phyloP scores from a whole-genome alignment of 2,888 invertebrate genomes.

The Panorpa germanica region DNA sequence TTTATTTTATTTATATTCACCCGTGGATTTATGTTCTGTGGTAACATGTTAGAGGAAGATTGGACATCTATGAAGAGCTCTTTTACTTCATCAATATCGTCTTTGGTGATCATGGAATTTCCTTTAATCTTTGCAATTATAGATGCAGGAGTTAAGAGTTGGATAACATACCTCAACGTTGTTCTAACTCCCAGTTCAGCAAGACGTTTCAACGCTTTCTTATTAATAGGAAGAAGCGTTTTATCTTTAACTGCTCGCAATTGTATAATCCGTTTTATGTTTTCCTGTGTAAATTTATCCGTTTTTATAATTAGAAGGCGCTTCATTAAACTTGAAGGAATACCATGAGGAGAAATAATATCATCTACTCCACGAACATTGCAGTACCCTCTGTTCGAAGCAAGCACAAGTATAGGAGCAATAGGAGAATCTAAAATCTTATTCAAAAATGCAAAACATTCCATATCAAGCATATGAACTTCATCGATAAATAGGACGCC shows the following conservation, averaged over 20 bases:
- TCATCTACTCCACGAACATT: conserved; percentile 72
- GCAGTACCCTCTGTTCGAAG: conserved; percentile 91
- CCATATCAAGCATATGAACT: conserved; percentile 98
- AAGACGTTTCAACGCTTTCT: conserved; percentile 57
- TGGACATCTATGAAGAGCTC: conserved; percentile 90
- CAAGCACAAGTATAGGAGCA: conserved; percentile 95
- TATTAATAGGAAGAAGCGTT: conserved; percentile 65
- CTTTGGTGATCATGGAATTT: conserved; percentile 49
- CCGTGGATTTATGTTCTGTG: conserved; percentile 72
- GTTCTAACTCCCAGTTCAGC: conserved; percentile 72
- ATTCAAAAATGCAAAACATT: conserved; percentile 97
- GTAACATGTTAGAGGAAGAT: conserved; percentile 81
- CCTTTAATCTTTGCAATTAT: conserved; percentile 82
- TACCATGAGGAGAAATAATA: conserved; percentile 83
- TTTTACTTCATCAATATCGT: conserved; percentile 71
- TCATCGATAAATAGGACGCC: conserved; percentile 88
- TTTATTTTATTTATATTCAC: no score
- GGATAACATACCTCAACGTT: conserved; percentile 84
- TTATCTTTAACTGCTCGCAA: conserved; percentile 82
- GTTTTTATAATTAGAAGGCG: conserved; percentile 88
- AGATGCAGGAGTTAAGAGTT: conserved; percentile 81
- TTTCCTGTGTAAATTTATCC: conserved; percentile 56
- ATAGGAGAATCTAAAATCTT: conserved; percentile 92
- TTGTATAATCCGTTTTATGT: conserved; percentile 60
- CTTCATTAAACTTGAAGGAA: conserved; percentile 89